Evolutionary conservation across 2,797 vertebrate genomes (phyloP), one percentile per base, ranked within the genome.

Genomic region (Cyprinella venusta): DNA sequence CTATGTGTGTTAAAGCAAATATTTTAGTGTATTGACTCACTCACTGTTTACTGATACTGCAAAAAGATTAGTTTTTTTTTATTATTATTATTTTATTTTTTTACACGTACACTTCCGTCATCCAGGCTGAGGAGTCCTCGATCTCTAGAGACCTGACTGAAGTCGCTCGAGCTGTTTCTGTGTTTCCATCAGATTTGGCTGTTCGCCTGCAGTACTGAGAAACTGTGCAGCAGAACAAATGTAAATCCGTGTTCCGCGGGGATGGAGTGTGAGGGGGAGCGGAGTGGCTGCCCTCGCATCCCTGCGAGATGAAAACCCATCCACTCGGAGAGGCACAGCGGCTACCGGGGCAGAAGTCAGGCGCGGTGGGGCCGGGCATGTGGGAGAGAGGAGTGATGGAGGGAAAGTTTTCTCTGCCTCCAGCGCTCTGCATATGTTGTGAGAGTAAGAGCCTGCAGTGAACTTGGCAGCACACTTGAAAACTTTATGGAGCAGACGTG

Each of bases 321-420:
- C 90, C 92, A 92, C 90, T 91, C 76, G 87, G 86, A 93, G 91
- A 93, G 78, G 79, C 78, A 91, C 88, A 91, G 90, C 90, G 86
- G 88, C 90, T 91, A 87, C 86, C 81, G 91, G 93, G 93, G 92
- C 93, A 94, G 88, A 93, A 93, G 95, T 95, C 94, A 94, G 92
- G 87, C 91, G 91, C 92, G 88, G 78, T 88, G 89, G 91, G 92
- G 92, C 87, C 21, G 42, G 54, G 71, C 89, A 86, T 86, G 87
- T 88, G 86, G 86, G 83, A 89, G 87, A 88, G 86, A 87, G 67
- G 88, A 90, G 90, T 88, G 85, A 82, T 90, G 81, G 82, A 87
- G 84, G 86, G 86, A 91, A 94, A 93, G 88, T 76, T 76, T 83
- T 89, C 80, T 88, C 82, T 68, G 86, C 86, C 85, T 89, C 81